Percentiles rank a stretch among this genome's conserved stretches.
Conservation (phyloP, 2,797 vertebrate species). For the Coreius guichenoti region DNA sequence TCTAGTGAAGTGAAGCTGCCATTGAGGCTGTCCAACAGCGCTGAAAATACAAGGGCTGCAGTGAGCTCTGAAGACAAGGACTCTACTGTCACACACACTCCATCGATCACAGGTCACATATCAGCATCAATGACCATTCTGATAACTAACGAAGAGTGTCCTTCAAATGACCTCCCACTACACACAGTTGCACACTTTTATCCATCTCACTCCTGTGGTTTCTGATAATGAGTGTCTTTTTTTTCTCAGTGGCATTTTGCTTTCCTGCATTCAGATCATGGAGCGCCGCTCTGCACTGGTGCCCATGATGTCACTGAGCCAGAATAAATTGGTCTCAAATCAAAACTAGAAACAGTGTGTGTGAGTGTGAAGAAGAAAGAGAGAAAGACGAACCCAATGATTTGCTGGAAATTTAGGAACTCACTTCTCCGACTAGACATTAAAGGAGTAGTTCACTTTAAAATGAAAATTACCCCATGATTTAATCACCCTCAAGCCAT, state of each 20-base stretch:
- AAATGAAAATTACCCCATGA: no score
- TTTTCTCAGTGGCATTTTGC: constrained; percentile 66
- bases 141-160: constrained; percentile 9
- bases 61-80: constrained; percentile 50
- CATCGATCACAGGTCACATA: constrained; percentile 33
- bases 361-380: constrained; percentile 4
- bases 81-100: constrained; percentile 45
- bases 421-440: not conserved
- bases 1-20: constrained; percentile 28
- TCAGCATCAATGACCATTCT: constrained; percentile 25
- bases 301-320: constrained; percentile 63
- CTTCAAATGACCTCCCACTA: constrained; percentile 29
- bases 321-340: constrained; percentile 72
- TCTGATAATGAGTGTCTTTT: constrained; percentile 69
- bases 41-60: constrained; percentile 50
- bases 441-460: not conserved
- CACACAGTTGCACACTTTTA: constrained; percentile 33
- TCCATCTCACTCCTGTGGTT: constrained; percentile 61
- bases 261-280: constrained; percentile 66
- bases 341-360: constrained; percentile 25
- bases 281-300: constrained; percentile 51
- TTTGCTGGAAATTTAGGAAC: constrained; percentile 10
- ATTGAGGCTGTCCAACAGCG: constrained; percentile 37
- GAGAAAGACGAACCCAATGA: not conserved
- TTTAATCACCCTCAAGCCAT: no score